Percentiles rank a stretch among this genome's conserved stretches.
phyloP scores from a whole-genome alignment of 2,113 vertebrate species.

The Harpagus bidentatus region DNA sequence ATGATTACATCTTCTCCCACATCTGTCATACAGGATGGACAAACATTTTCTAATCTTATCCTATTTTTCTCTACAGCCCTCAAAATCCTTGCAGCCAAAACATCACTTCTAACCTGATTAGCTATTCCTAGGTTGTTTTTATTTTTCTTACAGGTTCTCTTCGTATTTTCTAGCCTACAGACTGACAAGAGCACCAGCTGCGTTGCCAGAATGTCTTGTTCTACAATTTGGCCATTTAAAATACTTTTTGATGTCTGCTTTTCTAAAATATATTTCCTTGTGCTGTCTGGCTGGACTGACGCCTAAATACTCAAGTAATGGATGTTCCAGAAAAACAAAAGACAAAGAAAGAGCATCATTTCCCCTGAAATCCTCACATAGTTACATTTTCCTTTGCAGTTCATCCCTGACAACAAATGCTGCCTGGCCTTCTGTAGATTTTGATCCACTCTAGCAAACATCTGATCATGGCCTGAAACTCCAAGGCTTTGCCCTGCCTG shows the following conservation, averaged over 20 bases:
- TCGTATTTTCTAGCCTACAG: not conserved
- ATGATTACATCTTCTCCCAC: conserved; percentile 2
- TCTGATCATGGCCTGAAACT: not conserved
- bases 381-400: not conserved
- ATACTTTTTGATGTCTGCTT: not conserved
- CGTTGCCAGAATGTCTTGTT: not conserved
- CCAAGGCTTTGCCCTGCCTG: not conserved
- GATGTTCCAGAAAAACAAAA: not conserved
- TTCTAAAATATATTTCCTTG: not conserved
- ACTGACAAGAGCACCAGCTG: not conserved
- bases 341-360: not conserved
- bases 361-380: not conserved
- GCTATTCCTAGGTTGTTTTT: not conserved
- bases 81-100: conserved; percentile 27
- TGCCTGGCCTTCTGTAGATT: not conserved
- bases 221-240: conserved; percentile 15
- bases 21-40: not conserved
- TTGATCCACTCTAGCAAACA: not conserved
- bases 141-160: not conserved
- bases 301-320: not conserved
- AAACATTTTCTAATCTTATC: not conserved
- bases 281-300: not conserved
- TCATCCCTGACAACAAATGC: not conserved
- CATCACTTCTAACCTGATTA: not conserved
- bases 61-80: not conserved